These are phyloP conservation scores for Gadopsis marmoratus DNA, from an alignment of 2,797 vertebrate genomes.

Conservation along the genomic window DNA sequence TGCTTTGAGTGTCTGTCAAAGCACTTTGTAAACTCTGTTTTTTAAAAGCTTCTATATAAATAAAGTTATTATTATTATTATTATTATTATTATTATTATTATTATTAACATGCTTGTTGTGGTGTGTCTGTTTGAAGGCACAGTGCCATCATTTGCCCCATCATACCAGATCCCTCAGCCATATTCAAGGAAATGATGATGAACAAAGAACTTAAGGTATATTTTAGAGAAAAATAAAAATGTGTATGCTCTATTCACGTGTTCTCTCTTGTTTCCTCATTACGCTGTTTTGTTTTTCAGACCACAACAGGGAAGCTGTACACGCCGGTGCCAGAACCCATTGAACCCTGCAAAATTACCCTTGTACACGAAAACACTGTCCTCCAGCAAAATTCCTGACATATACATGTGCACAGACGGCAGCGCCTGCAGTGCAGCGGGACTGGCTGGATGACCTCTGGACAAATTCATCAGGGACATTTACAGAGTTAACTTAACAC, in stretches of 20 bases:
- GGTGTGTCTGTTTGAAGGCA: constrained; percentile 47
- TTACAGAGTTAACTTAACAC: neutral
- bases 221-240: neutral
- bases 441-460: constrained; percentile 17
- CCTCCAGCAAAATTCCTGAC: neutral
- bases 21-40: too few relatives aligned
- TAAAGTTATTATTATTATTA: too few relatives aligned
- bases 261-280: neutral
- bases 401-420: too few relatives aligned
- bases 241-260: neutral
- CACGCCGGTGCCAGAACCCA: constrained; percentile 18
- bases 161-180: constrained; percentile 62
- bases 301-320: neutral
- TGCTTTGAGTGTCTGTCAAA: too few relatives aligned
- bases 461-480: neutral
- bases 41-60: too few relatives aligned
- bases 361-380: accelerated
- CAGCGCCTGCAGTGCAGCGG: neutral
- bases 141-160: constrained; percentile 60
- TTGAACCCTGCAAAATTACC: constrained; percentile 29
- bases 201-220: constrained; percentile 62
- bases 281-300: constrained; percentile 34
- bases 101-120: neutral
- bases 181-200: constrained; percentile 74
- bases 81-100: too few relatives aligned